These are phyloP conservation scores for Ptilonorhynchus violaceus DNA, from an alignment of 2,113 vertebrate genomes.

Conservation along the genomic window DNA sequence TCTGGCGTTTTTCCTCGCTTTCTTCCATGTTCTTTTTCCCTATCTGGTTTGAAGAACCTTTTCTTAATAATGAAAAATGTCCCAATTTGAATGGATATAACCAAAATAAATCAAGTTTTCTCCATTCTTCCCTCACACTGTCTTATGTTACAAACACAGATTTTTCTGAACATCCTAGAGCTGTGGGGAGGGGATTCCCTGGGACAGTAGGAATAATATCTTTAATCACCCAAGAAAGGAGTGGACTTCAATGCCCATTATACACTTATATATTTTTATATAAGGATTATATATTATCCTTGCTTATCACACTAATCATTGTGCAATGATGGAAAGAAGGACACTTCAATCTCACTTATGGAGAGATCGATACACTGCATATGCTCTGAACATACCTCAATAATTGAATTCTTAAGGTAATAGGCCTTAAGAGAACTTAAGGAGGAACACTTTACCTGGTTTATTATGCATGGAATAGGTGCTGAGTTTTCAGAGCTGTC, in stretches of 20 bases:
- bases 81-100: background rate
- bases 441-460: background rate
- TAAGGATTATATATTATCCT: too few species aligned
- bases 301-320: background rate
- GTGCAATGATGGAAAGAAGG: background rate
- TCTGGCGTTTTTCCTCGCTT: background rate
- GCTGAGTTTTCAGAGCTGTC: background rate
- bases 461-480: background rate
- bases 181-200: background rate
- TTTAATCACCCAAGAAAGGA: background rate
- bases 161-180: background rate
- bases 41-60: background rate
- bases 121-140: background rate
- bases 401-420: background rate
- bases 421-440: background rate
- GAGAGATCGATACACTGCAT: background rate
- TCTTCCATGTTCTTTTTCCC: background rate
- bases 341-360: background rate
- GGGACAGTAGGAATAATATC: background rate
- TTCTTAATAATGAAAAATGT: background rate
- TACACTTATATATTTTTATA: too few species aligned
- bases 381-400: background rate
- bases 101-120: background rate
- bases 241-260: background rate
- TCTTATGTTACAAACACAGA: background rate